Evolutionary conservation across 2,797 vertebrate species (phyloP).

Genomic region (Avahi laniger): DNA sequence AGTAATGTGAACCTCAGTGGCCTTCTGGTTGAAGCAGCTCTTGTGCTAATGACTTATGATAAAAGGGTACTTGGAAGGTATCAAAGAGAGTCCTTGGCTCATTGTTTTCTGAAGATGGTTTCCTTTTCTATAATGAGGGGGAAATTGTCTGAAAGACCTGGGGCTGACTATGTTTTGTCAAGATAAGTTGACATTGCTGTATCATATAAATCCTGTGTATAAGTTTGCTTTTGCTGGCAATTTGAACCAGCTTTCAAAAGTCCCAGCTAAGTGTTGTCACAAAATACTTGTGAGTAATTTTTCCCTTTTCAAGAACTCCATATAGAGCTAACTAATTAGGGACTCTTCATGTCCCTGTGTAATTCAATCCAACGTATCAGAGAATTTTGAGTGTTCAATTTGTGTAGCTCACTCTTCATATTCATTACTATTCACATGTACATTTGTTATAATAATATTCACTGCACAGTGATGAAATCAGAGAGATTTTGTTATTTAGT

Average conservation of each 20-base stretch:
- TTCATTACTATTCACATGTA: neutral
- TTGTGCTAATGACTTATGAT: neutral
- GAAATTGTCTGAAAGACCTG: neutral
- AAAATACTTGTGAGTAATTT: slow-evolving; percentile 10
- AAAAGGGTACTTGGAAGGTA: neutral
- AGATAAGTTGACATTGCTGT: neutral
- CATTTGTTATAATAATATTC: neutral
- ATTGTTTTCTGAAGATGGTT: neutral
- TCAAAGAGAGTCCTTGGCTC: neutral
- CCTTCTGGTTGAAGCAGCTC: neutral
- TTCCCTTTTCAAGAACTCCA: neutral
- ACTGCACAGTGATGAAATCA: neutral
- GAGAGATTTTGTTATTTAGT: neutral
- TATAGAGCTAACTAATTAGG: neutral
- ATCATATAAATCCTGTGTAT: neutral
- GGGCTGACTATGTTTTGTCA: neutral
- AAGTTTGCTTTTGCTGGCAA: neutral
- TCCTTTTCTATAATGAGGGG: neutral
- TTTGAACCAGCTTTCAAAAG: slow-evolving; percentile 10
- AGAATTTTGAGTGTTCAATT: neutral
- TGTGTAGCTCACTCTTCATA: neutral
- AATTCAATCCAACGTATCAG: neutral
- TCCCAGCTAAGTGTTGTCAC: neutral
- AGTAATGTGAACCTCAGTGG: neutral
- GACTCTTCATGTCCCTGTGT: neutral